phyloP scores from a whole-genome alignment of 2,888 invertebrate species.

The Teinopalpus imperialis region DNA sequence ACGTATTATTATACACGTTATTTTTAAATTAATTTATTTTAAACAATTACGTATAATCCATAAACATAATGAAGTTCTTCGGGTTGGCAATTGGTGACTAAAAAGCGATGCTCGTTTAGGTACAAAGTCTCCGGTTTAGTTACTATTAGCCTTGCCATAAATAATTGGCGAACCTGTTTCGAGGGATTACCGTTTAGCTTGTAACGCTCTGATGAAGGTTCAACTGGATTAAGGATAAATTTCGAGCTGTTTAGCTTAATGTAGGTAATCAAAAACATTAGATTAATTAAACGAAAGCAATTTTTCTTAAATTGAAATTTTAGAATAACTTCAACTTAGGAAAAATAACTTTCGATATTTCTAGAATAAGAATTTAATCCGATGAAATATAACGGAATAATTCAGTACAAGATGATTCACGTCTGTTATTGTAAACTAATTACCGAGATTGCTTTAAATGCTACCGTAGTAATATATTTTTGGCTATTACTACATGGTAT shows the following conservation, averaged over 20 bases:
- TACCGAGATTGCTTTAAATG: no score
- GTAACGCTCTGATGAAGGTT: slow-evolving; percentile 70
- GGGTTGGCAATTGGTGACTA: slow-evolving; percentile 28
- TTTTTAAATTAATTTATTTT: no score
- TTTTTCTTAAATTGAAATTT: no score
- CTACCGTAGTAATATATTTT: no score
- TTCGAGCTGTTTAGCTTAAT: slow-evolving; percentile 21
- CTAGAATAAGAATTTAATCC: no score
- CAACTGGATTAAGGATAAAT: slow-evolving; percentile 34
- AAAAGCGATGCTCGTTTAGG: slow-evolving; percentile 45
- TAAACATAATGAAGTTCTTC: no score
- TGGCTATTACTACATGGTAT: no score
- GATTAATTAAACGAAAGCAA: slow-evolving; percentile 7
- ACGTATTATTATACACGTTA: no score
- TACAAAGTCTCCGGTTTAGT: slow-evolving; percentile 57
- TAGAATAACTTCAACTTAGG: slow-evolving; percentile 2
- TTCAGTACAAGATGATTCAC: no score
- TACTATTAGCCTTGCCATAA: slow-evolving; percentile 74
- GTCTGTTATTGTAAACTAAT: no score
- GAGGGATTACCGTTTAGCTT: slow-evolving; percentile 73
- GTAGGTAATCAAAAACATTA: slow-evolving; percentile 12
- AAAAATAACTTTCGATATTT: neutral
- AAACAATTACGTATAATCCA: no score
- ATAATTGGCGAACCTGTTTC: slow-evolving; percentile 72
- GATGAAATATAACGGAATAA: no score